Conservation (phyloP, 2,888 invertebrate species). For the Leptopilina syphax region DNA sequence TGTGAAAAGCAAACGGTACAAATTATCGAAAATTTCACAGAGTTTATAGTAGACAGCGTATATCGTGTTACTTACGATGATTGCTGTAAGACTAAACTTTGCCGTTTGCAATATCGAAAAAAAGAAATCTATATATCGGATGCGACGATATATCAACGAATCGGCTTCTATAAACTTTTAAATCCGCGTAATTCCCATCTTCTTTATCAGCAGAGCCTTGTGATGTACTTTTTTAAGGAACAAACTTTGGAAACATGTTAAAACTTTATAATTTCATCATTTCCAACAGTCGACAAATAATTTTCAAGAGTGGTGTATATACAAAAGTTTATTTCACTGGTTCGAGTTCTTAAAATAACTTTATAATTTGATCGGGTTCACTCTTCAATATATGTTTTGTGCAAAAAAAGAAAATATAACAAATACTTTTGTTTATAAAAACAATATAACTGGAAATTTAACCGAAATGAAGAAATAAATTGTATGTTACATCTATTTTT, state of each 20-base stretch:
- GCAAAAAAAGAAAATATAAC: too few relatives aligned
- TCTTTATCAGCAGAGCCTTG: slow-evolving; percentile 62
- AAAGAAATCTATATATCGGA: slow-evolving; percentile 52
- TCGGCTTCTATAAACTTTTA: slow-evolving; percentile 67
- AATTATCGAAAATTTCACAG: slow-evolving; percentile 15
- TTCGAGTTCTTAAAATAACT: too few relatives aligned
- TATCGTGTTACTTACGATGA: slow-evolving; percentile 62
- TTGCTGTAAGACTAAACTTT: slow-evolving; percentile 49
- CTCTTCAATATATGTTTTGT: too few relatives aligned
- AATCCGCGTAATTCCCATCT: slow-evolving; percentile 68
- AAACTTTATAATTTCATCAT: slow-evolving; percentile 74
- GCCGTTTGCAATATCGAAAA: slow-evolving; percentile 41
- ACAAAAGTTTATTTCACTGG: too few relatives aligned
- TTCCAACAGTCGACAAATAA: slow-evolving; percentile 61
- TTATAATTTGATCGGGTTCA: too few relatives aligned
- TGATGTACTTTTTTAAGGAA: slow-evolving; percentile 60
- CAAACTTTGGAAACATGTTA: slow-evolving; percentile 70
- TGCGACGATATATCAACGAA: slow-evolving; percentile 62
- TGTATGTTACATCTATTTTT: too few relatives aligned
- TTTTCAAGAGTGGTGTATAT: slow-evolving; percentile 55
- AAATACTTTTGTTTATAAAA: too few relatives aligned
- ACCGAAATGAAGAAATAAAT: too few relatives aligned
- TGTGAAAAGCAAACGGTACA: background rate
- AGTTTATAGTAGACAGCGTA: slow-evolving; percentile 43
- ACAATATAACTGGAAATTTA: too few relatives aligned